phyloP scores from a whole-genome alignment of 2,113 vertebrate genomes.

The Syngnathoides biaculeatus region DNA sequence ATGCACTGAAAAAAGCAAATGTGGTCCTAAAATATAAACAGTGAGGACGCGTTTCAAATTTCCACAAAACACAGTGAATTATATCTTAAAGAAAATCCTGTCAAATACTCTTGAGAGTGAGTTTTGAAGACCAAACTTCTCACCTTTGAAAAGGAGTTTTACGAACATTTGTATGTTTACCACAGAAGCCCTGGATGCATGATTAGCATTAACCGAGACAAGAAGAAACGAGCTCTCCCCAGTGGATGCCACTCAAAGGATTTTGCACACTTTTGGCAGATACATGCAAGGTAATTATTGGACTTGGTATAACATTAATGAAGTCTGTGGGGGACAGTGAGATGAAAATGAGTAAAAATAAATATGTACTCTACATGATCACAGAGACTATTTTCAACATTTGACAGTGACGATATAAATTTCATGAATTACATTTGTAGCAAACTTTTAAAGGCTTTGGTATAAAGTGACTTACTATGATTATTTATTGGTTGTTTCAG shows the following conservation, averaged over 20 bases:
- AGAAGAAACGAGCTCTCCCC: constrained; percentile 33
- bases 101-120: neutral
- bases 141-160: constrained; percentile 28
- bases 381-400: neutral
- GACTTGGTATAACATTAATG: constrained; percentile 51
- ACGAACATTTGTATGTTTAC: constrained; percentile 31
- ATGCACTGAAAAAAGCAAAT: too few relatives aligned
- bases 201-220: constrained; percentile 47
- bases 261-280: constrained; percentile 23
- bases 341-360: constrained; percentile 15
- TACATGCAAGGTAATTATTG: constrained; percentile 29
- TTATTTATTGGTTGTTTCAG: constrained; percentile 11
- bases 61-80: neutral
- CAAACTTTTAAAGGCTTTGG: neutral
- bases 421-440: neutral
- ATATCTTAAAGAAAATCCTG: neutral
- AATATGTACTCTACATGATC: neutral
- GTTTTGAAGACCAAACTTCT: constrained; percentile 1
- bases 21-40: too few relatives aligned
- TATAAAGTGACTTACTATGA: neutral
- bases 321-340: constrained; percentile 31
- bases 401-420: neutral
- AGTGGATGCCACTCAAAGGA: constrained; percentile 44
- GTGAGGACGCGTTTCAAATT: too few relatives aligned
- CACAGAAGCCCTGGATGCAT: constrained; percentile 17